Conservation (phyloP, 2,888 invertebrate genomes). For the Quadroppia sp. region DNA sequence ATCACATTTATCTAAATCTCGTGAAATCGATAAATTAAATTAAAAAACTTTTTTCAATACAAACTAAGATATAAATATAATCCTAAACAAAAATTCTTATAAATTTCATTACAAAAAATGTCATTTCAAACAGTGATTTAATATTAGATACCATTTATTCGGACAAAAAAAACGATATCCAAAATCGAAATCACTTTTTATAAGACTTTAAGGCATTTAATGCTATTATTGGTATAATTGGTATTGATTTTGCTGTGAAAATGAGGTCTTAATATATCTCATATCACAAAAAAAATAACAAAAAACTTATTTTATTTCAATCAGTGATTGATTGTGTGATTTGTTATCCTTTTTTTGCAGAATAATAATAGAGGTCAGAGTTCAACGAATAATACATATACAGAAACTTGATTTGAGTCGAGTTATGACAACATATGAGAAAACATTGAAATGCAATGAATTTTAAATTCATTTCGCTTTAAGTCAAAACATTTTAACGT, state of each 20-base stretch:
- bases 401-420: conserved; percentile 1
- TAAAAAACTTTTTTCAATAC: neutral
- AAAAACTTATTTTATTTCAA: too few species aligned
- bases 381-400: conserved; percentile 1
- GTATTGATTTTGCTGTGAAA: neutral
- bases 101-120: neutral
- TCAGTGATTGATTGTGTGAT: neutral
- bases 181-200: too few species aligned
- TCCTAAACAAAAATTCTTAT: neutral
- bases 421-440: conserved; percentile 15
- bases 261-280: neutral
- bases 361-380: neutral
- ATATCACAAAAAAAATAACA: neutral
- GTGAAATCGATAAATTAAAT: conserved; percentile 9
- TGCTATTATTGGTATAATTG: neutral
- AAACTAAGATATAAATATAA: neutral
- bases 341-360: neutral
- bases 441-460: neutral
- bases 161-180: too few species aligned
- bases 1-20: neutral
- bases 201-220: neutral
- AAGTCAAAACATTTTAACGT: conserved; percentile 30
- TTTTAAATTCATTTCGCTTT: neutral
- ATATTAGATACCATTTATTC: too few species aligned
- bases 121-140: neutral